A percentile compares a stretch with the other conserved stretches of the same genome.
phyloP scores from a whole-genome alignment of 2,797 vertebrate species.

The Gambusia yucatana region DNA sequence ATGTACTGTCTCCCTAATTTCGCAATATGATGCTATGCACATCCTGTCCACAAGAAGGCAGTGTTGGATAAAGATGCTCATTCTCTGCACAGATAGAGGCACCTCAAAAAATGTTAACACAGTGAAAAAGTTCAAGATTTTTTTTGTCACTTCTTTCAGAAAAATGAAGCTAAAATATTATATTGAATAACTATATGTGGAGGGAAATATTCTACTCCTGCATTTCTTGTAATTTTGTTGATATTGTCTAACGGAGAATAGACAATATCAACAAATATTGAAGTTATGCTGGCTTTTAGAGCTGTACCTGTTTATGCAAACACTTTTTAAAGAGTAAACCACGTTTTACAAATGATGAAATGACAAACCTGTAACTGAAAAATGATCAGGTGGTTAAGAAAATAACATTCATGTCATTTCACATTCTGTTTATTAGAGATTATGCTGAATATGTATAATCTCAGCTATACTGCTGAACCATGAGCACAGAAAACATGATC shows the following conservation, averaged over 20 bases:
- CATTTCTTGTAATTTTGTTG: background rate
- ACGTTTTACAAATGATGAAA: background rate
- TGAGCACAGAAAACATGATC: slow-evolving; percentile 6
- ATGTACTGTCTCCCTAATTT: background rate
- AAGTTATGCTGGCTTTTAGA: background rate
- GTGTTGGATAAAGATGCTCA: slow-evolving; percentile 31
- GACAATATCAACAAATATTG: too few relatives aligned
- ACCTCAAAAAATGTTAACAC: background rate
- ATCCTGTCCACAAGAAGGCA: slow-evolving; percentile 57
- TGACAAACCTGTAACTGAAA: background rate
- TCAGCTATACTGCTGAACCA: background rate
- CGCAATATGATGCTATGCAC: too few relatives aligned
- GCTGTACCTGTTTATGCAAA: background rate
- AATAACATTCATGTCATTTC: background rate
- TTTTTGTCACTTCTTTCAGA: background rate
- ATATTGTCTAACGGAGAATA: background rate
- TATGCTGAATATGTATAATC: background rate
- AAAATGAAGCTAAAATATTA: background rate
- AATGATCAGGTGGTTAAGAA: background rate
- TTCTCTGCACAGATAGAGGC: background rate
- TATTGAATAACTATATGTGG: too few relatives aligned
- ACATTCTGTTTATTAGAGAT: background rate
- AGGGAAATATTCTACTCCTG: background rate
- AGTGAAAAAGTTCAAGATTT: background rate
- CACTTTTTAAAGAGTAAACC: background rate